Evolutionary conservation across 1,140 invertebrate species (phyloP), one percentile per base, ranked within the genome.

Genomic region (Phthorimaea operculella): DNA sequence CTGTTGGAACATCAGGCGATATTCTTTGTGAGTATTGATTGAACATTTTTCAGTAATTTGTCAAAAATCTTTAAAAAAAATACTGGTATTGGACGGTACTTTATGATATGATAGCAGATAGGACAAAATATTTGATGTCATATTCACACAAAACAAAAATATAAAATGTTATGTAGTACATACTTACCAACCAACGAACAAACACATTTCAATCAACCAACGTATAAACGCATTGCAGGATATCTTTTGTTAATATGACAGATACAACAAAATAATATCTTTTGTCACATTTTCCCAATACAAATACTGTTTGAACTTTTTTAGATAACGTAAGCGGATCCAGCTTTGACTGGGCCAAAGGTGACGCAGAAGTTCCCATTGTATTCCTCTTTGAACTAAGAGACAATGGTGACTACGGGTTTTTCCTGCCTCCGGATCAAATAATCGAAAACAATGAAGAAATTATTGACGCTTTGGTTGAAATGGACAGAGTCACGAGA

Each of bases 291-390:
- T 4, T 28, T 2, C 21, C 36, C 10, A 39, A 10, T 12, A 3
- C 36, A 5, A 39, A 39, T 39, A 2, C 36, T 4, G n/a, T 5
- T 12, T 39, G 3, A 39, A 5, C 36, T 52, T 11, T 65, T 68
- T 18, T 56, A 87, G 86, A 87, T 63, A 57, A 69, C 55, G 79
- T 81, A 0, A 79, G 79, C 6, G 86, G 86, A 8, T 74, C 81
- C 15, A 90, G 90, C 18, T 86, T 91, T 50, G 93, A 95, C 64
- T 94, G 92, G 91, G 92, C 91, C 0, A 91, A 91, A 74, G 90
- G 86, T 14, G 86, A 66, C 1, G 87, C 88, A 12, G 83, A 87
- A 51, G 87, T 92, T 0, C 90, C 90, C 21, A 88, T 94, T 36
- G 86, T 90, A 0, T 94, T 89, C 65, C 89, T 91, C 1, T 88